Conservation (phyloP, 2,797 vertebrate genomes). For the Phoebastria nigripes region DNA sequence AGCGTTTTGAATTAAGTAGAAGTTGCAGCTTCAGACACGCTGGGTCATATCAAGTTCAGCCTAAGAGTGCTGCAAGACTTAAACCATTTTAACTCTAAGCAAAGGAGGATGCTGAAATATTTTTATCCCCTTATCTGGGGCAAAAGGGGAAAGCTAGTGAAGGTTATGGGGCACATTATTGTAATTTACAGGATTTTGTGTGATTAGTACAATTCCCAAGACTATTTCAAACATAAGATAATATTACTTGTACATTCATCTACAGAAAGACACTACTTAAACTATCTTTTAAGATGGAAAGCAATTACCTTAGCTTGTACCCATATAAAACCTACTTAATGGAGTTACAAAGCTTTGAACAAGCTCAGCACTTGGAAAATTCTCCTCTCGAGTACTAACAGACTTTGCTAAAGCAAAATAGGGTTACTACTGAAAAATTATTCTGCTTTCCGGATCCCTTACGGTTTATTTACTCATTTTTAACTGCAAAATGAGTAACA, state of each 20-base stretch:
- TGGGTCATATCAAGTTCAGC: conserved; percentile 57
- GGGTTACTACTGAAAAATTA: background rate
- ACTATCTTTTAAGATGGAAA: background rate
- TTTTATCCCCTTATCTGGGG: conserved; percentile 31
- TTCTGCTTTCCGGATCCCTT: background rate
- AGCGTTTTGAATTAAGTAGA: conserved; percentile 55
- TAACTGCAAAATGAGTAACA: background rate
- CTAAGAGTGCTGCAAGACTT: conserved; percentile 23
- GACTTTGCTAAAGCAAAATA: background rate
- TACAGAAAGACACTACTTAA: background rate
- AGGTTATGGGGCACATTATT: background rate
- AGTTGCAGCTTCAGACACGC: conserved; percentile 26
- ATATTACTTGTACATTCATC: background rate
- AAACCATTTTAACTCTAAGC: conserved; percentile 11
- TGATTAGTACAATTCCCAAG: background rate
- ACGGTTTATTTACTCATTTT: background rate
- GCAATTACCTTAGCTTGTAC: background rate
- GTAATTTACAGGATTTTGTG: conserved; percentile 19
- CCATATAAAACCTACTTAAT: background rate
- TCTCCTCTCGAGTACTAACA: background rate
- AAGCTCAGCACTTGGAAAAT: background rate
- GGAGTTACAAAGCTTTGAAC: background rate
- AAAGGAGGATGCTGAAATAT: conserved; percentile 21
- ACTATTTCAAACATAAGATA: conserved; percentile 4
- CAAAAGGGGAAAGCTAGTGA: conserved; percentile 9